Conservation (phyloP, 2,113 vertebrate species). For the Sinocyclocheilus anophthalmus region DNA sequence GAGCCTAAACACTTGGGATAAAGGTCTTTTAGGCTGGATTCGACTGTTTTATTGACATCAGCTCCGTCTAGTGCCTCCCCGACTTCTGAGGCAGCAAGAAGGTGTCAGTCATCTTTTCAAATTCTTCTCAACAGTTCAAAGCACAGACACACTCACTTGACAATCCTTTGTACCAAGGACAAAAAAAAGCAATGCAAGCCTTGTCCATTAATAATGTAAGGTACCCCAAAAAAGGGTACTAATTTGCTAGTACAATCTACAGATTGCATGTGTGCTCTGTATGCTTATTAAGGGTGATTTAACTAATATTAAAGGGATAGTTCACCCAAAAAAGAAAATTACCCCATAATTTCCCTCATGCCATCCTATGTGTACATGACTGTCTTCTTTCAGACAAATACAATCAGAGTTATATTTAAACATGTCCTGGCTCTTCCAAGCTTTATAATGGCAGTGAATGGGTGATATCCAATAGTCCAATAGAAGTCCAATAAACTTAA, state of each 20-base stretch:
- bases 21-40: slow-evolving; percentile 25
- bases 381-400: too few relatives aligned
- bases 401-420: too few relatives aligned
- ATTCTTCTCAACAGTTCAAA: not conserved
- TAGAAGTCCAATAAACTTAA: too few relatives aligned
- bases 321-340: too few relatives aligned
- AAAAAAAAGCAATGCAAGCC: not conserved
- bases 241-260: not conserved
- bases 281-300: not conserved
- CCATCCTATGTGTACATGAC: too few relatives aligned
- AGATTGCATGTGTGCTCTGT: not conserved
- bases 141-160: not conserved
- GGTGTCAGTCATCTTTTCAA: slow-evolving; percentile 16
- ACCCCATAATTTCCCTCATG: too few relatives aligned
- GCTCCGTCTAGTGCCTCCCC: not conserved
- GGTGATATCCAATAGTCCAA: too few relatives aligned
- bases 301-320: not conserved
- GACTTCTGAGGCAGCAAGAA: slow-evolving; percentile 21
- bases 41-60: slow-evolving; percentile 12
- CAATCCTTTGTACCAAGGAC: not conserved
- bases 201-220: not conserved
- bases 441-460: too few relatives aligned
- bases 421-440: too few relatives aligned
- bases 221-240: not conserved
- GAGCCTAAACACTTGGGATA: slow-evolving; percentile 19